Evolutionary conservation across 2,113 vertebrate species (phyloP).

Genomic region (Amphilophus citrinellus): DNA sequence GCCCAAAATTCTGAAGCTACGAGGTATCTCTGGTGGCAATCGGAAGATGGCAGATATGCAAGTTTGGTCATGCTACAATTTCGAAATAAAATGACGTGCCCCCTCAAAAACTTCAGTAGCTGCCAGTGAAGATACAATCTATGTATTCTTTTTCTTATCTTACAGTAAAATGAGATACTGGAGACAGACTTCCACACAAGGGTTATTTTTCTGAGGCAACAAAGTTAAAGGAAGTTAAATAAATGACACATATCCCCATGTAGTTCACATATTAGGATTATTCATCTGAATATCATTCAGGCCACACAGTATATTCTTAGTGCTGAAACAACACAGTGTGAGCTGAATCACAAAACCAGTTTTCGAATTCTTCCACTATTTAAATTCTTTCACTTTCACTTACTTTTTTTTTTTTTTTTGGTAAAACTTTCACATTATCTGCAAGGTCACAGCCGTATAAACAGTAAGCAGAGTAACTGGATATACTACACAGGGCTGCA

Average conservation of each 20-base stretch:
- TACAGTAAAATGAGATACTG: background rate
- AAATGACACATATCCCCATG: background rate
- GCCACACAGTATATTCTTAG: background rate
- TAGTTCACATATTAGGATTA: background rate
- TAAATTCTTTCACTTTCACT: constrained; percentile 31
- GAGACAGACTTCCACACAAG: background rate
- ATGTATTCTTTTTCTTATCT: background rate
- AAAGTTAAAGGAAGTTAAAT: background rate
- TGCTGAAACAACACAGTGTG: background rate
- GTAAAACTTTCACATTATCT: constrained; percentile 20
- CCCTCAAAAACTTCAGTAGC: background rate
- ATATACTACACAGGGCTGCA: constrained; percentile 9
- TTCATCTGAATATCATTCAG: background rate
- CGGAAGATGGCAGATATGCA: constrained; percentile 13
- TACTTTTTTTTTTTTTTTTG: background rate
- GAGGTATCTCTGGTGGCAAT: background rate
- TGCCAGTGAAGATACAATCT: constrained; percentile 21
- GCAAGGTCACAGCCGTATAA: constrained; percentile 35
- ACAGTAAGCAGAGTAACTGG: constrained; percentile 4
- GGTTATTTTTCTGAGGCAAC: background rate
- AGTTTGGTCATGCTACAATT: background rate
- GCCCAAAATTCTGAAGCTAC: constrained; percentile 20
- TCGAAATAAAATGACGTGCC: background rate
- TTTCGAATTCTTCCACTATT: constrained; percentile 3
- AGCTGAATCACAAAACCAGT: constrained; percentile 12